These are phyloP conservation scores for Poeciliopsis retropinna DNA, from an alignment of 2,113 vertebrate genomes.

Conservation along the genomic window DNA sequence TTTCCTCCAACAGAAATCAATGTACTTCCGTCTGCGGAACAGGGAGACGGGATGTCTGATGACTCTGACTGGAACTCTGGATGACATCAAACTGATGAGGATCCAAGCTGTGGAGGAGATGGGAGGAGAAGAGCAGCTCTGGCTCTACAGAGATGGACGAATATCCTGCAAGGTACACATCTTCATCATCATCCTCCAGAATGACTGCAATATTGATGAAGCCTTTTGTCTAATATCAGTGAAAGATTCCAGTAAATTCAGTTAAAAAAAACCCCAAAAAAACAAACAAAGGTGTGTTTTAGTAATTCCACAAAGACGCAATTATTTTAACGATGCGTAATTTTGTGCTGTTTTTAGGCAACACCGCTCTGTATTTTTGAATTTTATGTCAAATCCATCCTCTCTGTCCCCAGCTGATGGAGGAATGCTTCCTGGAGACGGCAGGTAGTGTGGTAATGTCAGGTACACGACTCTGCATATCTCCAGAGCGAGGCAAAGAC, in stretches of 20 bases:
- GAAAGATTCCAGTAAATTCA: no score
- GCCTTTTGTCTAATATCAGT: neutral
- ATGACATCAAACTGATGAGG: constrained; percentile 91
- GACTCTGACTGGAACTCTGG: constrained; percentile 88
- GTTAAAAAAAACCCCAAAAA: no score
- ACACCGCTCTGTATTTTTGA: neutral
- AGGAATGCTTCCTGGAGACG: constrained; percentile 90
- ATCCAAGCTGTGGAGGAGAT: constrained; percentile 88
- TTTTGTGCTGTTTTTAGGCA: neutral
- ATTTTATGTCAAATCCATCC: neutral
- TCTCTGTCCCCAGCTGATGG: constrained; percentile 81
- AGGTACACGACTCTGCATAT: constrained; percentile 87
- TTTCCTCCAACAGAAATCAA: constrained; percentile 80
- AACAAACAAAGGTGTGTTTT: no score
- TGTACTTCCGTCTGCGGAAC: constrained; percentile 89
- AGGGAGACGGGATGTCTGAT: constrained; percentile 85
- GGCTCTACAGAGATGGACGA: constrained; percentile 90
- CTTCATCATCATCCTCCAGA: neutral
- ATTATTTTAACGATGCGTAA: no score
- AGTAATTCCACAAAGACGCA: no score
- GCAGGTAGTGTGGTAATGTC: constrained; percentile 87
- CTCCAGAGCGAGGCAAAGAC: constrained; percentile 82
- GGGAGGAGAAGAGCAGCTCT: constrained; percentile 87
- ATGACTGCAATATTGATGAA: no score
- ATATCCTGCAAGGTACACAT: constrained; percentile 86